Base-by-base conservation (phyloP, 1,140 invertebrate species). In the Drosophila pseudoananassae region DNA sequence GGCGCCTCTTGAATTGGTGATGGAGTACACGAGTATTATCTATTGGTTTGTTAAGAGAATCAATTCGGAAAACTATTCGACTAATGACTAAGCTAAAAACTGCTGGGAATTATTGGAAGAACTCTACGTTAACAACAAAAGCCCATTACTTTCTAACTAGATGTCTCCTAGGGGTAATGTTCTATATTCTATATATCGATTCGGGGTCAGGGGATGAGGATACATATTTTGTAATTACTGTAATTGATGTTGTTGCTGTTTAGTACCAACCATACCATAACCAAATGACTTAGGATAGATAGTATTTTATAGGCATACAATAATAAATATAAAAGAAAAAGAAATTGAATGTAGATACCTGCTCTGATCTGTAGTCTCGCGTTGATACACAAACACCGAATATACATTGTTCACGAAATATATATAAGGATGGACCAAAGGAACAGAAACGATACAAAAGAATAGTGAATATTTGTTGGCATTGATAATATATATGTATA, bases 311-410 rank as follows among this genome's bases (percentile, higher is more conserved):
- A 69, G 46, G 60, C 78, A 70, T 68, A 61, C 55, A 60, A 60
- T 43, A 74, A 25, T 76, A 58, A 50, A 46, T 81, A 63, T 40
- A 76, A 78, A 75, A 60, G 63, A 68, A 81, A 80, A 69, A 45
- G 15, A 74, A 75, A 40, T 75, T 57, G 54, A 46, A 78, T 78
- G 79, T 83, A 87, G 75, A 87, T 87, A 87, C 82, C 82, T 87
- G 82, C 65, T 78, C 68, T 72, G 75, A 71, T 87, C 64, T 76
- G 54, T 64, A 60, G 58, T 51, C 68, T 47, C 38, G 46, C 50
- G 52, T 56, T 78, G 70, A 57, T 57, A 69, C 45, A 63, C 47
- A 46, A 17, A 52, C 50, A 52, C 50, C 50, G 23, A 52, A 52
- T 52, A 46, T 47, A 20, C 20, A 29, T 38, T 40, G 38, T 40